Evolutionary conservation across 2,113 vertebrate genomes (phyloP).

Genomic region (Passer domesticus): DNA sequence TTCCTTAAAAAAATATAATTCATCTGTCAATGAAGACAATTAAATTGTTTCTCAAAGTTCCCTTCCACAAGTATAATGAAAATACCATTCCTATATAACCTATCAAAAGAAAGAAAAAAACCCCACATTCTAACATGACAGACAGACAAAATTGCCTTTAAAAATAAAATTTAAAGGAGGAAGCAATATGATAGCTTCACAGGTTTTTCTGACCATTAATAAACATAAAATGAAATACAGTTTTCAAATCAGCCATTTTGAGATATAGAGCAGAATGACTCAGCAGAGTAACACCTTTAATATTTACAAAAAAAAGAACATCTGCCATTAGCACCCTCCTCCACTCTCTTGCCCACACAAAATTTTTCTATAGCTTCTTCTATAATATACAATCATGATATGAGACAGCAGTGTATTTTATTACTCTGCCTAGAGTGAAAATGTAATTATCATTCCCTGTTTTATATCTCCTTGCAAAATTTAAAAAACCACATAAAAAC

Average conservation of each 20-base stretch:
- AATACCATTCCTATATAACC: neutral
- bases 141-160: neutral
- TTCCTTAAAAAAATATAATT: neutral
- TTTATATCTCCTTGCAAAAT: neutral
- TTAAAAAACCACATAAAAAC: neutral
- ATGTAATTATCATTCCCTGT: neutral
- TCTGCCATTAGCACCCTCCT: slow-evolving; percentile 2
- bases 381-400: slow-evolving; percentile 28
- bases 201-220: neutral
- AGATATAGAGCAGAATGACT: neutral
- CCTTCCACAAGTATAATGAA: neutral
- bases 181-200: slow-evolving; percentile 3
- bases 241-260: neutral
- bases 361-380: slow-evolving; percentile 21
- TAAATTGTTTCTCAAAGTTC: neutral
- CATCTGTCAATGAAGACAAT: slow-evolving; percentile 12
- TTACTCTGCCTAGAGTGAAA: neutral
- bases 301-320: slow-evolving; percentile 20
- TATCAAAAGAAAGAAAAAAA: neutral
- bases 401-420: neutral
- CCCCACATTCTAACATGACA: neutral
- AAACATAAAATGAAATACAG: neutral
- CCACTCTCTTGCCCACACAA: neutral
- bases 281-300: neutral
- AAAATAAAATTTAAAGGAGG: neutral